Conservation (phyloP, 2,113 vertebrate genomes). For the Leptocoma aspasia region DNA sequence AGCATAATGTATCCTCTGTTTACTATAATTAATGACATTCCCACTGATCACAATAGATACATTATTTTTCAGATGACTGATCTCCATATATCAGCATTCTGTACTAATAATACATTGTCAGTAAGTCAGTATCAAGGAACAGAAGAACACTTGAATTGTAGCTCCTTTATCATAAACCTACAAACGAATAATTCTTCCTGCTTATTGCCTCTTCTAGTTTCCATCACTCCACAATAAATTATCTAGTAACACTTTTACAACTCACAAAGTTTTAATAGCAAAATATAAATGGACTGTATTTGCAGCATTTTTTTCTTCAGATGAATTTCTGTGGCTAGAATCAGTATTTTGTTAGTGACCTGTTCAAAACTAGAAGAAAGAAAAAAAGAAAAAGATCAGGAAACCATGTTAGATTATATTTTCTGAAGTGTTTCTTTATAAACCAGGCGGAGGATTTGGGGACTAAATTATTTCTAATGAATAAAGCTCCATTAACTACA, state of each 20-base stretch:
- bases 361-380: not conserved
- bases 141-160: slow-evolving; percentile 32
- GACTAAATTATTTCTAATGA: not conserved
- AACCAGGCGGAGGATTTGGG: not conserved
- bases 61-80: slow-evolving; percentile 44
- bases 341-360: not conserved
- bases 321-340: slow-evolving; percentile 3
- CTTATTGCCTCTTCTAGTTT: slow-evolving; percentile 59
- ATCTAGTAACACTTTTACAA: slow-evolving; percentile 50
- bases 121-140: slow-evolving; percentile 37
- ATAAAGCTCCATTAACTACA: not conserved
- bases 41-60: slow-evolving; percentile 44
- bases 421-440: not conserved
- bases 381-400: not conserved
- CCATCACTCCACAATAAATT: slow-evolving; percentile 53
- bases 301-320: not conserved
- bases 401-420: not conserved
- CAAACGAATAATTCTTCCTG: slow-evolving; percentile 58
- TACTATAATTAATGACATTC: slow-evolving; percentile 49
- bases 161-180: slow-evolving; percentile 45
- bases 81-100: slow-evolving; percentile 43
- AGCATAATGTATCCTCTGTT: slow-evolving; percentile 39
- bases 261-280: slow-evolving; percentile 52
- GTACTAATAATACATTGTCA: slow-evolving; percentile 39
- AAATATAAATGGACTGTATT: slow-evolving; percentile 36